Base-by-base conservation (phyloP, 1,140 invertebrate genomes). In the Temnothorax nylanderi region DNA sequence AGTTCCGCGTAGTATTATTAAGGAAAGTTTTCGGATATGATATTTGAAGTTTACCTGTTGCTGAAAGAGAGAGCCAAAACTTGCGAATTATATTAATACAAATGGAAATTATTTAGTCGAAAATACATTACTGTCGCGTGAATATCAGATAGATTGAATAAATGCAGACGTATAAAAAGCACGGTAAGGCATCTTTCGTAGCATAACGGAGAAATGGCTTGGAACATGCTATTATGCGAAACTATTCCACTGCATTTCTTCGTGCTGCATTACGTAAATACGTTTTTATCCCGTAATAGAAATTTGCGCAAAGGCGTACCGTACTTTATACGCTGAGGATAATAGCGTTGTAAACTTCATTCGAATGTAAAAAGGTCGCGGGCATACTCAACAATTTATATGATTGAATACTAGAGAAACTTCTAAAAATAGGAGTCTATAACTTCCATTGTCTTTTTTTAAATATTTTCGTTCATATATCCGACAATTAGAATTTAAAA, bases 271-370 rank as follows among this genome's bases (percentile, higher is more conserved):
- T 81, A 71, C 65, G 51, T 81, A 81, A 81, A 71, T 81, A 81
- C 78, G 64, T 81, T 81, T 71, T 81, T 81, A 81, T 71, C 11
- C 47, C 11, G 65, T 6, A 26, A 44, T 81, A 71, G 65, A 81
- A 81, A 81, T 56, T 81, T 81, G 26, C 64, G 26, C 64, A 58
- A 71, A 80, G 37, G 65, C 37, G 16, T 54, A 41, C 21, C 51
- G 34, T 21, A 13, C 16, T 81, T 81, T 60, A 71, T 71, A n/a
- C 16, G 41, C 4, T 41, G 44, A 71, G 65, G 6, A 37, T 71
- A 81, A 81, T 69, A 54, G 34, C 64, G 16, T 71, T 51, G 37
- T 54, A 58, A 41, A 81, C 37, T 11, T 58, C 49, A 56, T 81
- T 69, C 32, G 21, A 58, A 71, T 41, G 3, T 56, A 56, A 49